Conservation (phyloP, 2,797 vertebrate species). For the Pseudochirops corinnae region DNA sequence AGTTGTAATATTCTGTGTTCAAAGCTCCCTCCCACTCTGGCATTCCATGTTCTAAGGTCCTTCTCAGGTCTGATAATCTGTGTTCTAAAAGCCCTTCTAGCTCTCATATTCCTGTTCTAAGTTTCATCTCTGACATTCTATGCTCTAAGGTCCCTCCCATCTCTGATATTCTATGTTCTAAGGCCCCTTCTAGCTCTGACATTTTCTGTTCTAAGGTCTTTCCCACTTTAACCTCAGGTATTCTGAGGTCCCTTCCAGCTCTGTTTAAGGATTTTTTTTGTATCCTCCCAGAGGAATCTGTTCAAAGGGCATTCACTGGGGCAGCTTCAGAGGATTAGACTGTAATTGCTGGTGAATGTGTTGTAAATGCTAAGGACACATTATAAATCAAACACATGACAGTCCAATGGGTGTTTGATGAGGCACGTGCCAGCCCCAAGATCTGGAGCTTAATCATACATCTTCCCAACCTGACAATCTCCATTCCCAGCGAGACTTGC, state of each 20-base stretch:
- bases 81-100: not conserved
- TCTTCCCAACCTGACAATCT: not conserved
- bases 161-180: not conserved
- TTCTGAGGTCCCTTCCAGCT: not conserved
- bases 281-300: not conserved
- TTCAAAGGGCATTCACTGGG: not conserved
- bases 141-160: not conserved
- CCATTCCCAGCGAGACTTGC: not conserved
- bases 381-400: not conserved
- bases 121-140: not conserved
- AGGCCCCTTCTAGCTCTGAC: not conserved
- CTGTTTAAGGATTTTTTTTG: not conserved
- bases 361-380: not conserved
- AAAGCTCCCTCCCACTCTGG: not conserved
- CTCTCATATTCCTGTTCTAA: not conserved
- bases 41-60: not conserved
- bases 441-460: not conserved
- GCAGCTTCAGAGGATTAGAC: not conserved
- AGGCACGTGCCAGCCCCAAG: not conserved
- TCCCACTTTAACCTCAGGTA: not conserved
- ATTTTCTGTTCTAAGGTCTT: not conserved
- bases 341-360: not conserved
- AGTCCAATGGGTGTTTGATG: not conserved
- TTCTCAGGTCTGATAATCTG: not conserved
- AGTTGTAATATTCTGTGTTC: not conserved